Evolutionary conservation across 2,797 vertebrate species (phyloP).

Genomic region (Sebastes aleutianus): DNA sequence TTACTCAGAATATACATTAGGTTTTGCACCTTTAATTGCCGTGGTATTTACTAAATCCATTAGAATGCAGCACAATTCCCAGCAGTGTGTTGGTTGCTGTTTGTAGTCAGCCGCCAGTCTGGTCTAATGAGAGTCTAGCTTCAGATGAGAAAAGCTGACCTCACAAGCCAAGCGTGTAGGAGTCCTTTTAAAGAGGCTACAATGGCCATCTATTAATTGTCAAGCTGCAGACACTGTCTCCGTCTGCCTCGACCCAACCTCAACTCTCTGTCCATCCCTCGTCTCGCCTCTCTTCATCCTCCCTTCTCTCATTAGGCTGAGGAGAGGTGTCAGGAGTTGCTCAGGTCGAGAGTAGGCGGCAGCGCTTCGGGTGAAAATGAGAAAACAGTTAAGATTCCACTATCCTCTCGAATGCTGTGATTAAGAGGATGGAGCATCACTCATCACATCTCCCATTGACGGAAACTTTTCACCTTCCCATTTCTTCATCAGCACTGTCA

Average conservation of each 20-base stretch:
- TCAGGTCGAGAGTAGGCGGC: slow-evolving; percentile 33
- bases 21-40: slow-evolving; percentile 10
- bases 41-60: slow-evolving; percentile 29
- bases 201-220: slow-evolving; percentile 46
- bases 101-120: slow-evolving; percentile 13
- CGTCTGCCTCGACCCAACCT: slow-evolving; percentile 8
- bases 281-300: slow-evolving; percentile 10
- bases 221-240: slow-evolving; percentile 27
- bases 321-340: slow-evolving; percentile 25
- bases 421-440: slow-evolving; percentile 35
- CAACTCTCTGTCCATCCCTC: slow-evolving; percentile 13
- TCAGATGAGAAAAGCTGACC: slow-evolving; percentile 8
- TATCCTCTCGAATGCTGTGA: slow-evolving; percentile 29
- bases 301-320: slow-evolving; percentile 44
- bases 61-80: slow-evolving; percentile 24
- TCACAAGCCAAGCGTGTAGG: slow-evolving; percentile 34
- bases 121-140: slow-evolving; percentile 32
- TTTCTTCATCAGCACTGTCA: slow-evolving; percentile 38
- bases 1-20: background rate
- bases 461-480: slow-evolving; percentile 42
- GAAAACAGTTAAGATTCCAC: slow-evolving; percentile 28
- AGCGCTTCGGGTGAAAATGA: slow-evolving; percentile 33
- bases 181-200: slow-evolving; percentile 31
- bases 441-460: slow-evolving; percentile 41
- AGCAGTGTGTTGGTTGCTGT: slow-evolving; percentile 6